Evolutionary conservation across 2,888 invertebrate species (phyloP).

Genomic region (Cryptus viduatorius): DNA sequence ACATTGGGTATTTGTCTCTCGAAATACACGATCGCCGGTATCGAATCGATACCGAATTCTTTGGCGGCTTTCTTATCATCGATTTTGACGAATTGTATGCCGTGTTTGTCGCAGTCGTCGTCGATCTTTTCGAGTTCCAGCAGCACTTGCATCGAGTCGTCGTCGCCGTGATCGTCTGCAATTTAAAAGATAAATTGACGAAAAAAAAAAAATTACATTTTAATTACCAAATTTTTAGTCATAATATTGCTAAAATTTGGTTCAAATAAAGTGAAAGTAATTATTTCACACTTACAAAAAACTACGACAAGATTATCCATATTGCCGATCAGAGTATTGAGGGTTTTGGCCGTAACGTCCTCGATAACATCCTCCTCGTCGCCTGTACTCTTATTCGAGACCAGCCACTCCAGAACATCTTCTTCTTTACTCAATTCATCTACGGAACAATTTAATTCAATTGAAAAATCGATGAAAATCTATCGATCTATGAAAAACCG

Average conservation of each 20-base stretch:
- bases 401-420: slow-evolving; percentile 96
- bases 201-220: slow-evolving; percentile 3
- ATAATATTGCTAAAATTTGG: too few relatives aligned
- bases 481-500: too few relatives aligned
- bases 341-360: slow-evolving; percentile 96
- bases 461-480: neutral
- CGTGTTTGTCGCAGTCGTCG: slow-evolving; percentile 96
- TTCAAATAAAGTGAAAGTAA: neutral
- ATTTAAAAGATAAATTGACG: neutral
- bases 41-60: slow-evolving; percentile 93
- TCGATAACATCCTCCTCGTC: slow-evolving; percentile 98
- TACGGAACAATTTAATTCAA: slow-evolving; percentile 76
- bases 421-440: slow-evolving; percentile 96
- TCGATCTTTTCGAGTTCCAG: slow-evolving; percentile 96
- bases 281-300: slow-evolving; percentile 91
- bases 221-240: slow-evolving; percentile 16
- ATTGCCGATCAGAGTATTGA: slow-evolving; percentile 94
- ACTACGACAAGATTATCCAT: slow-evolving; percentile 96
- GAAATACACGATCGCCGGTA: slow-evolving; percentile 95
- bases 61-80: slow-evolving; percentile 94
- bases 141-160: slow-evolving; percentile 94
- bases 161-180: slow-evolving; percentile 95
- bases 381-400: slow-evolving; percentile 96
- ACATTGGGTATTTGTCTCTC: slow-evolving; percentile 97
- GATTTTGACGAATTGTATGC: slow-evolving; percentile 97